A percentile compares a stretch with the other conserved stretches of the same genome.
Evolutionary conservation across 2,888 invertebrate genomes (phyloP).

Genomic region (Cheilosia grossa): DNA sequence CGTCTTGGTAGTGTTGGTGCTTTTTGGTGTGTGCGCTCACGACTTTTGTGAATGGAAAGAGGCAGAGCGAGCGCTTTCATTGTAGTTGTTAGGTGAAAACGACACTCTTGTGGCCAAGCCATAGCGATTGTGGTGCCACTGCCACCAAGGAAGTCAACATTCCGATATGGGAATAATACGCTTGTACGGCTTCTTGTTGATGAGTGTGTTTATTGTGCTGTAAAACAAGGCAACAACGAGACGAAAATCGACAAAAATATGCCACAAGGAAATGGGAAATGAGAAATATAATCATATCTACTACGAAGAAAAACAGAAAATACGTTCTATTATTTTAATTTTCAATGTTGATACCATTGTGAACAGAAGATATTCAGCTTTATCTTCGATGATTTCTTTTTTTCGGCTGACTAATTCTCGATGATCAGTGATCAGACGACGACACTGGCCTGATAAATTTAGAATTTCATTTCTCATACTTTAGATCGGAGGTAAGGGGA

Average conservation of each 20-base stretch:
- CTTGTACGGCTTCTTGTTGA: constrained; percentile 65
- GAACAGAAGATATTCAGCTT: background rate
- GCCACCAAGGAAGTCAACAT: constrained; percentile 72
- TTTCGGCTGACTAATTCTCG: constrained; percentile 58
- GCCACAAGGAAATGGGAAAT: background rate
- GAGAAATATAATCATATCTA: background rate
- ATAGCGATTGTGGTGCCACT: background rate
- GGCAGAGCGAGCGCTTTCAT: background rate
- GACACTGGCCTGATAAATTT: constrained; percentile 54
- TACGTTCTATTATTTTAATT: constrained; percentile 14
- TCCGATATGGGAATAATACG: constrained; percentile 65
- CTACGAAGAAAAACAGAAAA: constrained; percentile 31
- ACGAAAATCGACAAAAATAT: constrained; percentile 19
- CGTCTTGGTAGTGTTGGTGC: constrained; percentile 19
- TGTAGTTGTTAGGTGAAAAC: background rate
- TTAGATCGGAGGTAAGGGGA: constrained; percentile 19
- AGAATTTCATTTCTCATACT: constrained; percentile 60
- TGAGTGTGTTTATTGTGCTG: constrained; percentile 49
- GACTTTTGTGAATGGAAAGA: constrained; percentile 62
- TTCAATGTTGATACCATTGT: background rate
- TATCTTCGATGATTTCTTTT: constrained; percentile 26
- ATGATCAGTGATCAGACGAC: constrained; percentile 44
- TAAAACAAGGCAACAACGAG: constrained; percentile 33
- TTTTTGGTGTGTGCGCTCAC: background rate
- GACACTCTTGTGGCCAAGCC: background rate